Evolutionary conservation across 2,797 vertebrate species (phyloP).

Genomic region (Epinephelus malabaricus): DNA sequence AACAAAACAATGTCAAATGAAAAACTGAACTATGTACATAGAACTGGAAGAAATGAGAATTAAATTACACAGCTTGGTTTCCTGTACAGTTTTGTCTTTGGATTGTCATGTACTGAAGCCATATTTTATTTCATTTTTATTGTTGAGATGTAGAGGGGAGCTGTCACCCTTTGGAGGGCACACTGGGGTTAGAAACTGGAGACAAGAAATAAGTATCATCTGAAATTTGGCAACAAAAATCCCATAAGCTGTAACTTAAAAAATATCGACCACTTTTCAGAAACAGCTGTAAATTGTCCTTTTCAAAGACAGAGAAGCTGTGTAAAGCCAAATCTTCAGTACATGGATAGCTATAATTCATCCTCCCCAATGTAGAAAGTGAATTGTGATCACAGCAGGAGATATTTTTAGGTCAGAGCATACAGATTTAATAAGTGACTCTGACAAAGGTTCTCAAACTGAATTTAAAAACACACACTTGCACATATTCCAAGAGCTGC

Average conservation of each 20-base stretch:
- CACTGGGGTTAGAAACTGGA: not conserved
- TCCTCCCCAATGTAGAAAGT: not conserved
- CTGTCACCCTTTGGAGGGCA: too few relatives aligned
- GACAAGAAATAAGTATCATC: not conserved
- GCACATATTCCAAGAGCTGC: conserved; percentile 15
- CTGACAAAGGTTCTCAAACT: conserved; percentile 34
- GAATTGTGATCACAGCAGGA: conserved; percentile 22
- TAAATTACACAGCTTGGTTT: not conserved
- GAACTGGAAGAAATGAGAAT: too few relatives aligned
- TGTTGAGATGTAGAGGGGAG: not conserved
- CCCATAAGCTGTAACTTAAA: too few relatives aligned
- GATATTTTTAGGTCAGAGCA: conserved; percentile 47
- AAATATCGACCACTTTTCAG: too few relatives aligned
- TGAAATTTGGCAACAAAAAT: too few relatives aligned
- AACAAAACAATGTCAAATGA: not conserved
- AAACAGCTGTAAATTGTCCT: not conserved
- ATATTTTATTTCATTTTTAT: not conserved
- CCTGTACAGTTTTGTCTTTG: not conserved
- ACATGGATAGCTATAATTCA: not conserved
- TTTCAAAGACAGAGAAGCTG: not conserved
- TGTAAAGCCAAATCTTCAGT: not conserved
- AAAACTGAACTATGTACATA: not conserved
- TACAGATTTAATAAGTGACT: conserved; percentile 42
- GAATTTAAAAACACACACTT: conserved; percentile 16
- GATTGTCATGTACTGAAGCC: not conserved